A percentile compares a stretch with the other conserved stretches of the same genome.
phyloP scores from a whole-genome alignment of 2,888 invertebrate genomes.

The Agrochola lychnidis region DNA sequence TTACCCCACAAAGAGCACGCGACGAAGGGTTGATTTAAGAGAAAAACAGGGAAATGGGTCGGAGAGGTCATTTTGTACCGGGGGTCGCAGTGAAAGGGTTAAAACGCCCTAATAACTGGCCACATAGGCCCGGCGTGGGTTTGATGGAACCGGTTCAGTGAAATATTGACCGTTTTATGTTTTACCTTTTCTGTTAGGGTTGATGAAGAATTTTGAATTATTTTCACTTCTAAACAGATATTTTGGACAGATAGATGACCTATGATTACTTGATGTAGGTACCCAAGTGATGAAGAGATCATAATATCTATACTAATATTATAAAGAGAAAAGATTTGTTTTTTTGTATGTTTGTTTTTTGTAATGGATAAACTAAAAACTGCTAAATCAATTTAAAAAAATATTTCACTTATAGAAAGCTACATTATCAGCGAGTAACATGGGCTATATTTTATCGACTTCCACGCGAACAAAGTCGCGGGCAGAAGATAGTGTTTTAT shows the following conservation, averaged over 20 bases:
- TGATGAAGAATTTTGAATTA: not conserved
- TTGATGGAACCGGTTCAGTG: conserved; percentile 58
- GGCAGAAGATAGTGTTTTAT: too few relatives aligned
- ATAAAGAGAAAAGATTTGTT: too few relatives aligned
- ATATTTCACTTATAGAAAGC: too few relatives aligned
- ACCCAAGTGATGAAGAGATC: not conserved
- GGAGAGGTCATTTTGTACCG: conserved; percentile 81
- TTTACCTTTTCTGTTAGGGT: conserved; percentile 11
- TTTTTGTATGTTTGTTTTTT: too few relatives aligned
- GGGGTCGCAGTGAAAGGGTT: conserved; percentile 81
- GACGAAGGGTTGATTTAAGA: conserved; percentile 80
- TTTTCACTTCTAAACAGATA: not conserved
- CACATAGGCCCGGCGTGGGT: conserved; percentile 68
- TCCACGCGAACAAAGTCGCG: too few relatives aligned
- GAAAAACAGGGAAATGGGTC: conserved; percentile 84
- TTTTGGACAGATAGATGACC: not conserved
- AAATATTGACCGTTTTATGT: conserved; percentile 52
- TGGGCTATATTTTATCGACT: too few relatives aligned
- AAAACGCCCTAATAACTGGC: conserved; percentile 86
- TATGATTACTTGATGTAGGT: not conserved
- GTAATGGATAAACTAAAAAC: too few relatives aligned
- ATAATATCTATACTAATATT: too few relatives aligned
- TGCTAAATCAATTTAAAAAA: too few relatives aligned
- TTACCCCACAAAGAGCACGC: conserved; percentile 82
- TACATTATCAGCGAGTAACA: too few relatives aligned